These are phyloP conservation scores for Pipistrellus pipistrellus DNA, from an alignment of 2,797 vertebrate species.

Conservation along the genomic window DNA sequence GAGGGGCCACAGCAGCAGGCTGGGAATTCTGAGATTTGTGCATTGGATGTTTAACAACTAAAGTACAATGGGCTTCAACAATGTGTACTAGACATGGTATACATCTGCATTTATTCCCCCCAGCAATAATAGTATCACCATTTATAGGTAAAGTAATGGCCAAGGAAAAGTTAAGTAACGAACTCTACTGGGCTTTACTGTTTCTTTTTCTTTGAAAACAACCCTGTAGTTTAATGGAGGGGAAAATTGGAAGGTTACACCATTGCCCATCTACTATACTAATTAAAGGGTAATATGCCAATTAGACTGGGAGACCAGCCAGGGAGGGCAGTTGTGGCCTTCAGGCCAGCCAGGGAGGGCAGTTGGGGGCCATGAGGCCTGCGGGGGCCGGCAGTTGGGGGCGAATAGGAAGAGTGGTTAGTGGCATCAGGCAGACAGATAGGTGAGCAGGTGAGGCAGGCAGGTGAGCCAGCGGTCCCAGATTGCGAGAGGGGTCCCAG, in stretches of 20 bases:
- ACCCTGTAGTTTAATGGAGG: background rate
- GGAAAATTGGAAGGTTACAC: background rate
- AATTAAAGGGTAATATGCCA: too few relatives aligned
- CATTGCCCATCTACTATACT: background rate
- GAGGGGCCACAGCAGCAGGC: background rate
- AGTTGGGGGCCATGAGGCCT: too few relatives aligned
- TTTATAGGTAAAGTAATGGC: background rate
- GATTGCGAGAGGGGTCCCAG: too few relatives aligned
- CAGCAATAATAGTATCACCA: background rate
- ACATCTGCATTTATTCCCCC: background rate
- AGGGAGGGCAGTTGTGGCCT: too few relatives aligned
- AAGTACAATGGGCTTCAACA: background rate
- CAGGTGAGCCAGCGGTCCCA: too few relatives aligned
- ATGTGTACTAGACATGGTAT: background rate
- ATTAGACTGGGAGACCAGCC: too few relatives aligned
- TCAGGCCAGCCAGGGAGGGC: too few relatives aligned
- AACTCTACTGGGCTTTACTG: background rate
- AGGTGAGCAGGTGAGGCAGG: too few relatives aligned
- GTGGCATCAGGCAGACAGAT: too few relatives aligned
- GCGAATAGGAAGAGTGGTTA: too few relatives aligned
- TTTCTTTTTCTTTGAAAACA: constrained; percentile 16
- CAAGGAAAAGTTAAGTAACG: background rate
- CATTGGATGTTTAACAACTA: background rate
- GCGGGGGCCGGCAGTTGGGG: too few relatives aligned
- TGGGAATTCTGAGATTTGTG: background rate